Evolutionary conservation across 1,140 invertebrate species (phyloP).

Genomic region (Philotrypesis tridentata): DNA sequence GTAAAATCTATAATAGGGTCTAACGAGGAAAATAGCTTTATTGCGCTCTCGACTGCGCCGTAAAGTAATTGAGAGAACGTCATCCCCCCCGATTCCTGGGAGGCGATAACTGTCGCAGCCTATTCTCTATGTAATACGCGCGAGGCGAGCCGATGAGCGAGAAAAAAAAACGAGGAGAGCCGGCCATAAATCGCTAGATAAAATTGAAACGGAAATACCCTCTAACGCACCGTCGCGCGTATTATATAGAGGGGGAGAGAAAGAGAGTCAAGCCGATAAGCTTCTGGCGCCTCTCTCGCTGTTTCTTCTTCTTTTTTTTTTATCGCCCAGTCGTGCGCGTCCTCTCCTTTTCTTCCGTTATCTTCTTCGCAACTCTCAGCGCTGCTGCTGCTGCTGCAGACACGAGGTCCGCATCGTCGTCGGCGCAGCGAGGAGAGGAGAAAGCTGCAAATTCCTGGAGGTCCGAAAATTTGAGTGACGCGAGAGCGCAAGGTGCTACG

Average conservation of each 20-base stretch:
- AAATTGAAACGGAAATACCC: slow-evolving; percentile 29
- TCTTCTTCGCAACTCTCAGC: too few relatives aligned
- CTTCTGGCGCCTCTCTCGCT: slow-evolving; percentile 9
- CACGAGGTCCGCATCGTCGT: too few relatives aligned
- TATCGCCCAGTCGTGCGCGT: too few relatives aligned
- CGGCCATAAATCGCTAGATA: slow-evolving; percentile 45
- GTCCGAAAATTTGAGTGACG: neutral
- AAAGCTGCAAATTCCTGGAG: neutral
- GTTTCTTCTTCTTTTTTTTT: neutral
- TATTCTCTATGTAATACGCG: too few relatives aligned
- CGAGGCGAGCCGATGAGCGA: too few relatives aligned
- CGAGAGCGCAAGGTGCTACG: neutral
- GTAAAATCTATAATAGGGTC: too few relatives aligned
- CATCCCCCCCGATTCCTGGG: neutral
- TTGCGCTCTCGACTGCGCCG: neutral
- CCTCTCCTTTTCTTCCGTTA: too few relatives aligned
- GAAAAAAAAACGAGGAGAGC: slow-evolving; percentile 4
- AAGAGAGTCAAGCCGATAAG: slow-evolving; percentile 23
- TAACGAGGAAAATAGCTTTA: slow-evolving; percentile 1
- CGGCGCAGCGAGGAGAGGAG: neutral
- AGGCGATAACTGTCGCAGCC: too few relatives aligned
- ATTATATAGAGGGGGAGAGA: neutral
- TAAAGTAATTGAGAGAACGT: neutral
- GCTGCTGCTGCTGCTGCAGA: too few relatives aligned
- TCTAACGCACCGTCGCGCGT: neutral